Conservation (phyloP, 2,888 invertebrate species). For the Coecobrya sp. region DNA sequence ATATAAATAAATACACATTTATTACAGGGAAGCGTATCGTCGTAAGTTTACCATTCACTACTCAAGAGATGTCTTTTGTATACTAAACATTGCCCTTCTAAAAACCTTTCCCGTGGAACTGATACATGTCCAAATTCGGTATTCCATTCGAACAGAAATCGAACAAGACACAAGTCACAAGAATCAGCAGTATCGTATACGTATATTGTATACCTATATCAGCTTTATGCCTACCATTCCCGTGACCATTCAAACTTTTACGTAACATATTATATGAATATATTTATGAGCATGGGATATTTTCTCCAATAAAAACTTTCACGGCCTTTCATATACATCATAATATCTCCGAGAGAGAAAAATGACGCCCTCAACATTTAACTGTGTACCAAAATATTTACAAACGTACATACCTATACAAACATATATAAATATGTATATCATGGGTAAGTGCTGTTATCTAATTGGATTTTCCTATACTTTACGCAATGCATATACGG, state of each 20-base stretch:
- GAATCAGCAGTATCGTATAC: not conserved
- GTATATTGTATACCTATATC: not conserved
- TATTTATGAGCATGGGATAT: not conserved
- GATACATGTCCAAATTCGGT: not conserved
- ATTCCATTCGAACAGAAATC: not conserved
- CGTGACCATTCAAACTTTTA: not conserved
- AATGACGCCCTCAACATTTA: not conserved
- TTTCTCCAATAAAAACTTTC: not conserved
- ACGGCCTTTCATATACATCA: not conserved
- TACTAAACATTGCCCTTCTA: not conserved
- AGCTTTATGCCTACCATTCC: not conserved
- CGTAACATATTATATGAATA: not conserved
- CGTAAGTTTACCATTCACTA: not conserved
- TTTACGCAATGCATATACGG: not conserved
- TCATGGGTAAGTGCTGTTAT: not conserved
- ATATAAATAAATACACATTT: not conserved
- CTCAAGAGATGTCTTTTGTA: conserved; percentile 9
- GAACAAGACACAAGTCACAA: not conserved
- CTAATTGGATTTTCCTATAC: not conserved
- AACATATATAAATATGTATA: not conserved
- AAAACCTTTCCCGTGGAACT: not conserved
- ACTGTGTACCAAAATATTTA: not conserved
- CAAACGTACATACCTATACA: not conserved
- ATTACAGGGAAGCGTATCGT: not conserved
- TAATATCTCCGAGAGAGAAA: not conserved